A percentile compares a stretch with the other conserved stretches of the same genome.
Conservation (phyloP, 2,113 vertebrate species). For the Pollimyrus isidori region DNA sequence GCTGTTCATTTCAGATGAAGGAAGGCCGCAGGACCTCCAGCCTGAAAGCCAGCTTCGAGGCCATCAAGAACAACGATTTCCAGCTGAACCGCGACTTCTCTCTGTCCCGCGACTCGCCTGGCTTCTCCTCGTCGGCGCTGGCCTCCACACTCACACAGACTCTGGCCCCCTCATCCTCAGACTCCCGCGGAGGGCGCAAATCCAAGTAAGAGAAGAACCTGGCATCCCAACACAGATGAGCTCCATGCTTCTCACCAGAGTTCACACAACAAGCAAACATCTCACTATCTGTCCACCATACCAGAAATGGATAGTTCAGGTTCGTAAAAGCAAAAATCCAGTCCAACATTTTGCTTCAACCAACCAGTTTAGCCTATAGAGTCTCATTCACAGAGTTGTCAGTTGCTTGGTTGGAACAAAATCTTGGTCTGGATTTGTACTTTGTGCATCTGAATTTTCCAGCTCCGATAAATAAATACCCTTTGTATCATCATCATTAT, state of each 20-base stretch:
- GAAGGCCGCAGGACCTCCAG: conserved; percentile 92
- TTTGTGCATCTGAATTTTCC: neutral
- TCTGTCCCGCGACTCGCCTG: conserved; percentile 71
- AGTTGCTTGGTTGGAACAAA: neutral
- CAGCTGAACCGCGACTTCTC: conserved; percentile 85
- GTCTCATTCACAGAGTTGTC: neutral
- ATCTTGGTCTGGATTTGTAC: neutral
- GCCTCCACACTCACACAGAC: conserved; percentile 93
- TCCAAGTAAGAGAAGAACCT: conserved; percentile 74
- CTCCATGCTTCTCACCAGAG: neutral
- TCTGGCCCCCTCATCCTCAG: conserved; percentile 72
- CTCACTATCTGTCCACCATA: neutral
- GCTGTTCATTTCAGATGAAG: conserved; percentile 78
- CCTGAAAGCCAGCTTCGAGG: conserved; percentile 94
- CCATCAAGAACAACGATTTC: conserved; percentile 98
- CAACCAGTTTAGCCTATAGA: neutral
- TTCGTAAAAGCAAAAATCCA: neutral
- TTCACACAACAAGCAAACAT: neutral
- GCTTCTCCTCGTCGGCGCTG: conserved; percentile 82
- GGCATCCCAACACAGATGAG: neutral
- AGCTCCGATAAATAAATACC: neutral
- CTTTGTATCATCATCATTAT: neutral
- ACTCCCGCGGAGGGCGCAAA: conserved; percentile 87
- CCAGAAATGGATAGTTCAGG: neutral
- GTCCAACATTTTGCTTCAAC: neutral